Percentiles rank a stretch among this genome's conserved stretches.
Evolutionary conservation across 2,113 vertebrate species (phyloP).

Genomic region (Cyphomyrus plagiostoma): DNA sequence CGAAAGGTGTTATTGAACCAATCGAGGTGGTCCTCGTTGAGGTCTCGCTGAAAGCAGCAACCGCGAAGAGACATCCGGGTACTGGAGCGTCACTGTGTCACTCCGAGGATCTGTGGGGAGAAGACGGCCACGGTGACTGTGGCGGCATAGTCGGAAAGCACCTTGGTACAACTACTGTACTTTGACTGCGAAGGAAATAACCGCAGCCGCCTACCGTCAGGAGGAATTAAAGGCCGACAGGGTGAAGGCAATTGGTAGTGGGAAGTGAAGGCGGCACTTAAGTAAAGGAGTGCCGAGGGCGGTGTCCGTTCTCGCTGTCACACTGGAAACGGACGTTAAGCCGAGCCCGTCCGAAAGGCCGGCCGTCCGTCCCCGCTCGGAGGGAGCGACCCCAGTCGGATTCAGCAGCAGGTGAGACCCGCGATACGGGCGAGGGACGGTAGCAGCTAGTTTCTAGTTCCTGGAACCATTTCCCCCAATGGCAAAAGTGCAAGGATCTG

Average conservation of each 20-base stretch:
- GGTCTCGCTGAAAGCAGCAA: background rate
- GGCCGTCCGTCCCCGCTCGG: slow-evolving; percentile 7
- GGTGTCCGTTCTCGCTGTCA: slow-evolving; percentile 26
- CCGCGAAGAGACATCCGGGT: slow-evolving; percentile 22
- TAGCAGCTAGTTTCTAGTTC: background rate
- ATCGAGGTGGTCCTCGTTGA: background rate
- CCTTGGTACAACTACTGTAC: background rate
- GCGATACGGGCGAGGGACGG: background rate
- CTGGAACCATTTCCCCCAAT: background rate
- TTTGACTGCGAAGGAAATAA: background rate
- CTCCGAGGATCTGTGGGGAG: slow-evolving; percentile 14
- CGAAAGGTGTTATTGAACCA: background rate
- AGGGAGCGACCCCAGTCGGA: background rate
- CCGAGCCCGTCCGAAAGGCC: slow-evolving; percentile 5
- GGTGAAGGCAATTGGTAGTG: background rate
- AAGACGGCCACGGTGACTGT: slow-evolving; percentile 5
- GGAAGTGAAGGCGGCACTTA: background rate
- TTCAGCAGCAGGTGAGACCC: slow-evolving; percentile 4
- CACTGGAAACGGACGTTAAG: slow-evolving; percentile 15
- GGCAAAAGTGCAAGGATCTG: background rate
- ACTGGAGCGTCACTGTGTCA: slow-evolving; percentile 17
- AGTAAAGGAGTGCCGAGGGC: background rate
- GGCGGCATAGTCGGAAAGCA: background rate
- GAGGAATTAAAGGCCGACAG: background rate
- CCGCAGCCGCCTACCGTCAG: background rate